phyloP scores from a whole-genome alignment of 2,797 vertebrate genomes.

The Thaleichthys pacificus region DNA sequence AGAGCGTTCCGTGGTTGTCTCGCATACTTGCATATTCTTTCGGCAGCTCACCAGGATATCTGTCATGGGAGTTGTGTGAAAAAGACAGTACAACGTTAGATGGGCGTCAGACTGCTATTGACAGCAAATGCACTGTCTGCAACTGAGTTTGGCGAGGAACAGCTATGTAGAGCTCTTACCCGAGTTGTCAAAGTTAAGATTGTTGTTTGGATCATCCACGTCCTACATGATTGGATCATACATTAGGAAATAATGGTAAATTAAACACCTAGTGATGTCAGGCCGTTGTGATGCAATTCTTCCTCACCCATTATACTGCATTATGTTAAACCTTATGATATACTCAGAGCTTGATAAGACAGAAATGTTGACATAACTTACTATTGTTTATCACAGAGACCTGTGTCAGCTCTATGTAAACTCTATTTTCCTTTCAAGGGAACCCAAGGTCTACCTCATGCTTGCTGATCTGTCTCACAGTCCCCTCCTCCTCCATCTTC shows the following conservation, averaged over 20 bases:
- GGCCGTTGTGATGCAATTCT: no score
- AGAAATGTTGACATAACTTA: no score
- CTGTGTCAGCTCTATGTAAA: not conserved
- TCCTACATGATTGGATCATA: constrained; percentile 51
- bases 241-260: constrained; percentile 32
- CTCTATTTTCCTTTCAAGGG: no score
- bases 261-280: not conserved
- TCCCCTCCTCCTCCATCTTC: constrained; percentile 49
- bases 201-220: constrained; percentile 30
- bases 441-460: constrained; percentile 23
- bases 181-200: constrained; percentile 25
- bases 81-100: not conserved
- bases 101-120: not conserved
- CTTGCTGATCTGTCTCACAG: constrained; percentile 47
- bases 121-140: not conserved
- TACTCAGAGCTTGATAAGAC: no score
- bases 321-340: no score
- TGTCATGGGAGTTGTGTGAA: constrained; percentile 24
- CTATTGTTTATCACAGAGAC: no score
- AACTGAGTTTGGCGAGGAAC: not conserved
- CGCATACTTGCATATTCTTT: constrained; percentile 35
- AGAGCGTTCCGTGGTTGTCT: constrained; percentile 28
- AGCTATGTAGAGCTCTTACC: constrained; percentile 42
- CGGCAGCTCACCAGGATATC: constrained; percentile 51
- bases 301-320: no score